Percentiles rank a stretch among this genome's conserved stretches.
Conservation (phyloP, 2,113 vertebrate genomes). For the Chitala chitala region DNA sequence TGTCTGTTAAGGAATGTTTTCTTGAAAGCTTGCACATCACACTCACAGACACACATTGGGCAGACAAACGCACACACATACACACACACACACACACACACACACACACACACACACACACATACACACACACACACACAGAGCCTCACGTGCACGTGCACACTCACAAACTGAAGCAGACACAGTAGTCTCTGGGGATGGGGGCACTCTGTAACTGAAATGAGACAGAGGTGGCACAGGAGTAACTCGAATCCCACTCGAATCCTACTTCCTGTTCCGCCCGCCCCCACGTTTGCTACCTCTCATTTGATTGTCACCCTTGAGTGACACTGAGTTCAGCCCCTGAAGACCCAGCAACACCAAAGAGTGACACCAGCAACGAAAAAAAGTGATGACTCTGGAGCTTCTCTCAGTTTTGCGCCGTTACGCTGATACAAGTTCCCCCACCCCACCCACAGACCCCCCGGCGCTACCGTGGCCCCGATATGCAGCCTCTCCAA, state of each 20-base stretch:
- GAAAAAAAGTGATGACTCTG: conserved; percentile 59
- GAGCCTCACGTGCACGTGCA: no score
- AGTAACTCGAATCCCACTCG: no score
- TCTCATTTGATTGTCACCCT: no score
- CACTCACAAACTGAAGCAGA: background rate
- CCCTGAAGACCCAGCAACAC: no score
- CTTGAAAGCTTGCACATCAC: no score
- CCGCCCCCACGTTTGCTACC: no score
- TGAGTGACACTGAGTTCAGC: background rate
- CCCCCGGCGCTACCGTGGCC: no score
- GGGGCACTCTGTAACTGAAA: no score
- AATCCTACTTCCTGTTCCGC: no score
- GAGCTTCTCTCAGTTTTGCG: conserved; percentile 62
- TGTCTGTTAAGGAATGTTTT: no score
- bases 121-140: background rate
- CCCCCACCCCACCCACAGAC: background rate
- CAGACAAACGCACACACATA: background rate
- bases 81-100: background rate
- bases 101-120: background rate
- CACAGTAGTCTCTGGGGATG: background rate
- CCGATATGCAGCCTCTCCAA: conserved; percentile 57
- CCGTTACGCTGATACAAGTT: conserved; percentile 51
- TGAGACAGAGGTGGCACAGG: no score
- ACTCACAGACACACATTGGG: background rate
- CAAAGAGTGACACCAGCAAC: no score